Percentiles rank a stretch among this genome's conserved stretches.
These are phyloP conservation scores for Syngnathus acus DNA, from an alignment of 2,797 vertebrate species.

Conservation along the genomic window DNA sequence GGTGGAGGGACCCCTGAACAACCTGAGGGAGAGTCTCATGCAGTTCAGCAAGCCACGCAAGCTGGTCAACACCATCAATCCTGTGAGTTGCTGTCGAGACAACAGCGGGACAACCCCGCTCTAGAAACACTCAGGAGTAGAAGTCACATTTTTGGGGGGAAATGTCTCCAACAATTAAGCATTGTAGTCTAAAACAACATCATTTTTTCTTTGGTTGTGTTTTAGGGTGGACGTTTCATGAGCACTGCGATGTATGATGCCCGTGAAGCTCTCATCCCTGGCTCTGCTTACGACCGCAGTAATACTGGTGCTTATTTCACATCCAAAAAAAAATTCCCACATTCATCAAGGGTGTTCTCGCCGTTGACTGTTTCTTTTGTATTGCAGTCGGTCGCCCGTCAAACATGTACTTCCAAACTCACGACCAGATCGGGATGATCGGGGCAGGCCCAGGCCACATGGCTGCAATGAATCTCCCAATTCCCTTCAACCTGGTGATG, in stretches of 20 bases:
- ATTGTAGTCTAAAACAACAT: background rate
- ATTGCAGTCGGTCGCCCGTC: constrained; percentile 78
- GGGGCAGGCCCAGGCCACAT: constrained; percentile 87
- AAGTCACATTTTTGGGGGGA: too few species aligned
- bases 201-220: constrained; percentile 1
- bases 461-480: constrained; percentile 93
- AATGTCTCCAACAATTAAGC: too few species aligned
- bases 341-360: background rate
- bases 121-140: background rate
- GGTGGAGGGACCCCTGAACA: constrained; percentile 95
- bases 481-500: constrained; percentile 97
- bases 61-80: constrained; percentile 97
- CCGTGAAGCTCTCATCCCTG: constrained; percentile 93
- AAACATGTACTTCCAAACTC: constrained; percentile 98
- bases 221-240: constrained; percentile 95
- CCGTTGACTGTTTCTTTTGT: background rate
- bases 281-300: constrained; percentile 94
- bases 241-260: constrained; percentile 98
- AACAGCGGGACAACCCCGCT: too few species aligned
- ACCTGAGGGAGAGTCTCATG: constrained; percentile 97
- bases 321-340: background rate
- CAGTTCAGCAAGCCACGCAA: constrained; percentile 99
- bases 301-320: constrained; percentile 71
- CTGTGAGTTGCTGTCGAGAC: constrained; percentile 68
- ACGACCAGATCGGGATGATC: constrained; percentile 98